Conservation (phyloP, 2,888 invertebrate genomes). For the Callyntrura sp. region DNA sequence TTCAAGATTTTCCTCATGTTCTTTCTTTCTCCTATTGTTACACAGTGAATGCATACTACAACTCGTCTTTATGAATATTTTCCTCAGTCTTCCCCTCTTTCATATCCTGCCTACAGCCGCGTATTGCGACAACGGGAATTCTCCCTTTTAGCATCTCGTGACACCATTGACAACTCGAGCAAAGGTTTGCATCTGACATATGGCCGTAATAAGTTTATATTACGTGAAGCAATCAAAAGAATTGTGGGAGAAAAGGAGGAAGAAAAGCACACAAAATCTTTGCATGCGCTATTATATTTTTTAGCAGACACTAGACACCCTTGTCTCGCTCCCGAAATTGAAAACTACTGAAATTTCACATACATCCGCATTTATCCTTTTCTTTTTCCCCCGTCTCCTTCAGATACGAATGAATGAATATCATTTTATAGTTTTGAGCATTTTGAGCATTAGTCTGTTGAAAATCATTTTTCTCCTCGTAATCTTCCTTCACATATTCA, state of each 20-base stretch:
- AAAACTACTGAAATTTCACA: neutral
- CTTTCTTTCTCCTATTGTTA: constrained; percentile 9
- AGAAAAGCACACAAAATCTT: constrained; percentile 26
- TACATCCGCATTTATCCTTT: neutral
- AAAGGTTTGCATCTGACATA: constrained; percentile 14
- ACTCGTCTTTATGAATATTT: constrained; percentile 16
- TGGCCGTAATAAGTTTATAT: constrained; percentile 44
- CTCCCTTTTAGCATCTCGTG: too few species aligned
- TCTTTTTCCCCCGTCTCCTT: neutral
- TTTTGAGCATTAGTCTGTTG: neutral
- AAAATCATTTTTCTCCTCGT: neutral
- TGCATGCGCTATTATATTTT: neutral
- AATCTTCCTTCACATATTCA: neutral
- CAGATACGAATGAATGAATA: constrained; percentile 34
- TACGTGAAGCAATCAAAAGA: constrained; percentile 49
- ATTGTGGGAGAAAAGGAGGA: constrained; percentile 13
- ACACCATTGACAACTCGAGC: neutral
- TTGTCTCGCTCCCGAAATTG: neutral
- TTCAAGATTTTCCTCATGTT: constrained; percentile 1
- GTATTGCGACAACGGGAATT: neutral
- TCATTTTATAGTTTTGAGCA: neutral
- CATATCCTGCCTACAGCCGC: neutral
- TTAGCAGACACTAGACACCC: neutral
- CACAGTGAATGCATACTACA: neutral
- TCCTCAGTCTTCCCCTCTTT: neutral